phyloP scores from a whole-genome alignment of 2,888 invertebrate genomes.

The Bimastos eiseni region DNA sequence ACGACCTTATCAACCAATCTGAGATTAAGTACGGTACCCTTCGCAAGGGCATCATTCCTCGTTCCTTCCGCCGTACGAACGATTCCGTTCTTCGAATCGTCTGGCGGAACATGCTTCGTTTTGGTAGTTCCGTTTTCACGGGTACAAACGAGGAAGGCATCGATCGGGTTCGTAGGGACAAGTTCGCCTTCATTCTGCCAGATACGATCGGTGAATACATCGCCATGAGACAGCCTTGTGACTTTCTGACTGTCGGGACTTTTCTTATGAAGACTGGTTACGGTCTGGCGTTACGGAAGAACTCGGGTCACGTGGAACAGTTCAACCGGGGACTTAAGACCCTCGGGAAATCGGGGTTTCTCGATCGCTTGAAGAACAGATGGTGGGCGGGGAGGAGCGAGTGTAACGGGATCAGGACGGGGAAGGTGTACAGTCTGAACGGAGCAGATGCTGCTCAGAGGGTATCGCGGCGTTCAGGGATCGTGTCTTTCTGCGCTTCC shows the following conservation, averaged over 20 bases:
- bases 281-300: slow-evolving; percentile 41
- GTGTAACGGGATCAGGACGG: slow-evolving; percentile 36
- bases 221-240: slow-evolving; percentile 41
- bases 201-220: slow-evolving; percentile 43
- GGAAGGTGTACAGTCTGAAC: slow-evolving; percentile 32
- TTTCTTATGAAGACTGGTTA: slow-evolving; percentile 40
- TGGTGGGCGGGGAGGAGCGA: slow-evolving; percentile 41
- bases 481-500: neutral
- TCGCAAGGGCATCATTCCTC: slow-evolving; percentile 40
- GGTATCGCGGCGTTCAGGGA: neutral
- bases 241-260: slow-evolving; percentile 40
- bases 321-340: slow-evolving; percentile 39
- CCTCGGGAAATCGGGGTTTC: slow-evolving; percentile 36
- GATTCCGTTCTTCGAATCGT: slow-evolving; percentile 34
- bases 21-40: slow-evolving; percentile 42
- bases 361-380: slow-evolving; percentile 37
- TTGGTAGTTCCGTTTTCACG: slow-evolving; percentile 37
- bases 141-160: slow-evolving; percentile 42
- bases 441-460: neutral
- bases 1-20: slow-evolving; percentile 33
- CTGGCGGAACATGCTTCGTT: slow-evolving; percentile 39
- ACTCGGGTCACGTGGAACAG: slow-evolving; percentile 36
- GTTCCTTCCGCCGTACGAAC: slow-evolving; percentile 39
- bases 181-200: slow-evolving; percentile 42
- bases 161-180: slow-evolving; percentile 37